phyloP scores from a whole-genome alignment of 2,113 vertebrate genomes.

The Delphinus delphis region DNA sequence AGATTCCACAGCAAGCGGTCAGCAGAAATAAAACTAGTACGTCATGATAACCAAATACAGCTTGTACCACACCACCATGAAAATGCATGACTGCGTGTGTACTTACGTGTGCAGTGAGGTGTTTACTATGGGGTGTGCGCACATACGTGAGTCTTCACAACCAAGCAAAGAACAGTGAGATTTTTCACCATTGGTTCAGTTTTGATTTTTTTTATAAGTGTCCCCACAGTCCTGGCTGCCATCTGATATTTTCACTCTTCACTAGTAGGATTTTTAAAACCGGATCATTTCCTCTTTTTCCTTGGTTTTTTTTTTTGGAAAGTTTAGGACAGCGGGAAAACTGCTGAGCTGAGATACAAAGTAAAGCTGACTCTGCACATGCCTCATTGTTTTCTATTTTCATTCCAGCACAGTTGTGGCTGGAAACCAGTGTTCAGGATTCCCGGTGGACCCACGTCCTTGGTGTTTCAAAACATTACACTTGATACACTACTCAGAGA shows the following conservation, averaged over 20 bases:
- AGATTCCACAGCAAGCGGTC: background rate
- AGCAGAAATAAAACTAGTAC: background rate
- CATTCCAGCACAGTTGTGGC: conserved; percentile 52
- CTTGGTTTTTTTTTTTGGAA: background rate
- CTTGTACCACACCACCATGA: accelerated
- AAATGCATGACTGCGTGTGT: accelerated
- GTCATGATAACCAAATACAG: background rate
- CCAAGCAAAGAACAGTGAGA: background rate
- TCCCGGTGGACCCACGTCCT: background rate
- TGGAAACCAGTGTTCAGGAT: conserved; percentile 61
- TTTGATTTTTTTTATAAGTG: background rate
- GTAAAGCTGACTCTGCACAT: conserved; percentile 71
- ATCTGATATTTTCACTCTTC: conserved; percentile 35
- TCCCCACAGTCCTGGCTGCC: background rate
- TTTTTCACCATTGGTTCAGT: background rate
- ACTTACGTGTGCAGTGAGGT: background rate
- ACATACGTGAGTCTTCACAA: background rate
- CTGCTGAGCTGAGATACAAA: conserved; percentile 50
- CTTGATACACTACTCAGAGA: background rate
- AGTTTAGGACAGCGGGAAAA: conserved; percentile 49
- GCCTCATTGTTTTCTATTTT: conserved; percentile 65
- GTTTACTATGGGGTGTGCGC: background rate
- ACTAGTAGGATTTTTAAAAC: background rate
- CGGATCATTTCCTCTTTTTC: conserved; percentile 36
- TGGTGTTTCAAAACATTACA: background rate